phyloP scores from a whole-genome alignment of 2,113 vertebrate genomes.

The Phrynocephalus versicolor region DNA sequence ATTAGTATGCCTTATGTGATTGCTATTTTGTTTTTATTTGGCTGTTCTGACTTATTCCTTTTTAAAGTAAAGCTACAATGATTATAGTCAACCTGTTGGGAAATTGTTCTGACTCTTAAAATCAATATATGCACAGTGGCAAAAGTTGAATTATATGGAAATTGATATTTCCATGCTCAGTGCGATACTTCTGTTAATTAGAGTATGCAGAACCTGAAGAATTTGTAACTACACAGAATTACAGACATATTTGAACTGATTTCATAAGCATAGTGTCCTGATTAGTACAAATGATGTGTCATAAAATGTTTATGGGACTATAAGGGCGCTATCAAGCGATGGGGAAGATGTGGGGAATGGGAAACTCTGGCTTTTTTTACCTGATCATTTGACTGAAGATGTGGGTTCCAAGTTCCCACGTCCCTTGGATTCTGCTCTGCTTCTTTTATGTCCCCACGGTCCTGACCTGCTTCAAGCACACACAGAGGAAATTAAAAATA shows the following conservation, averaged over 20 bases:
- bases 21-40: background rate
- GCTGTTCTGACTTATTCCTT: background rate
- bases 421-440: too few species aligned
- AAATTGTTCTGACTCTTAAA: background rate
- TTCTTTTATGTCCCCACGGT: too few species aligned
- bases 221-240: background rate
- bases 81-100: background rate
- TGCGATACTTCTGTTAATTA: background rate
- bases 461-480: too few species aligned
- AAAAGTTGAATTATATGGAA: background rate
- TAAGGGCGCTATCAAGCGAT: too few species aligned
- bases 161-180: background rate
- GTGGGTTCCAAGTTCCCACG: too few species aligned
- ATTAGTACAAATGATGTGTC: background rate
- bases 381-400: too few species aligned
- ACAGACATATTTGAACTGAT: conserved; percentile 32
- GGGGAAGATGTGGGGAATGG: too few species aligned
- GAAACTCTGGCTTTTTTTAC: too few species aligned
- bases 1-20: conserved; percentile 1
- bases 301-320: conserved; percentile 31
- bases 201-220: accelerated
- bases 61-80: background rate
- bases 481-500: too few species aligned
- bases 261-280: conserved; percentile 35
- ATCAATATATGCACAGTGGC: conserved; percentile 15